These are phyloP conservation scores for Dromaius novaehollandiae DNA, from an alignment of 2,113 vertebrate species.

Conservation along the genomic window DNA sequence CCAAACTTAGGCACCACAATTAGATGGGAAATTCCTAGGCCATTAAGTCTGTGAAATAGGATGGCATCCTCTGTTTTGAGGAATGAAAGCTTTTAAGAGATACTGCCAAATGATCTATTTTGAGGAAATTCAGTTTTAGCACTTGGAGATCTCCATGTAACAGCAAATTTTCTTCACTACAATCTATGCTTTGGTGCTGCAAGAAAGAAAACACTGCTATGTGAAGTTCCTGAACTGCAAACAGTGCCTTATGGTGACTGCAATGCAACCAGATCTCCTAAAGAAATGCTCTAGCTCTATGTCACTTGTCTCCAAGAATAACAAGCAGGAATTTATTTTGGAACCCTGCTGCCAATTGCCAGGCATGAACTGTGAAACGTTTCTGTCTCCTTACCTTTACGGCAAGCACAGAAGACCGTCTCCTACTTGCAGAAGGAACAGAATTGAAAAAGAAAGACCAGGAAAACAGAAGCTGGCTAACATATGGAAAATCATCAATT, in stretches of 20 bases:
- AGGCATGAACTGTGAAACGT: neutral
- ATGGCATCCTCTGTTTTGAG: neutral
- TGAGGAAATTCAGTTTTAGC: neutral
- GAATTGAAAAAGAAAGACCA: neutral
- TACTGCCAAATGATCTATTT: neutral
- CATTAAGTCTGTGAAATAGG: neutral
- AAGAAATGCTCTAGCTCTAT: neutral
- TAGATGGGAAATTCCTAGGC: neutral
- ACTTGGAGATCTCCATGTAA: neutral
- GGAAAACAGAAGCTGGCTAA: neutral
- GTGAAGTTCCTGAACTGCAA: neutral
- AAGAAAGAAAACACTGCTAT: neutral
- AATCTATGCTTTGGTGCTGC: neutral
- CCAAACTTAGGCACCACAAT: neutral
- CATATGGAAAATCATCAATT: neutral
- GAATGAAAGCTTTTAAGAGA: neutral
- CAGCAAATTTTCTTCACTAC: neutral
- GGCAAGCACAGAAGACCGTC: neutral
- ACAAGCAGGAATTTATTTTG: conserved; percentile 12
- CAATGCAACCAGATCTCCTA: neutral
- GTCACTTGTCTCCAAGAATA: conserved; percentile 13
- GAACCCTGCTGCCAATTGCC: neutral
- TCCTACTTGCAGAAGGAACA: neutral
- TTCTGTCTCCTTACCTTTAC: neutral
- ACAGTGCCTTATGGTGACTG: neutral